Percentiles rank a stretch among this genome's conserved stretches.
phyloP scores from a whole-genome alignment of 2,797 vertebrate genomes.

The Lepilemur septentrionalis region DNA sequence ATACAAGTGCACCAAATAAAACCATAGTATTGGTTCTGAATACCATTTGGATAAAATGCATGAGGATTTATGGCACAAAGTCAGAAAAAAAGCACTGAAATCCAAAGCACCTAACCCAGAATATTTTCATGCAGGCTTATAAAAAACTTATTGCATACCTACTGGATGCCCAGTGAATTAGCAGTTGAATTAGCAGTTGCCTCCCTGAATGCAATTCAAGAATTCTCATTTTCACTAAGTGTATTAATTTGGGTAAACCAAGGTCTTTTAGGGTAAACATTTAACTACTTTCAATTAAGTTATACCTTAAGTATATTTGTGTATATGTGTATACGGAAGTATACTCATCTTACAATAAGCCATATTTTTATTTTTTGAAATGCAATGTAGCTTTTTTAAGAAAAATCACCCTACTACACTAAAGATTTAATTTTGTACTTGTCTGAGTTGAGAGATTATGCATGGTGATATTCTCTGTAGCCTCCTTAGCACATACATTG shows the following conservation, averaged over 20 bases:
- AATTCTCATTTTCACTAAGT: neutral
- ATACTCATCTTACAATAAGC: neutral
- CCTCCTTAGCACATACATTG: neutral
- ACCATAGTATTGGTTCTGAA: neutral
- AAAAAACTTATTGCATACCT: neutral
- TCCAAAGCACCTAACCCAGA: no score
- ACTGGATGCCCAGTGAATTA: neutral
- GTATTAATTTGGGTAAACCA: neutral
- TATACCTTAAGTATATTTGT: neutral
- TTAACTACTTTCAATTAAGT: neutral
- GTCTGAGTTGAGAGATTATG: neutral
- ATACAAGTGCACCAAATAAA: neutral
- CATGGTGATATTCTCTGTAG: fast-evolving
- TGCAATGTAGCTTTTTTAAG: neutral
- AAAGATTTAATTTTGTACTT: neutral
- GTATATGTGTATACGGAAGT: fast-evolving
- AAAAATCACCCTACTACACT: neutral
- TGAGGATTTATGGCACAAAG: neutral
- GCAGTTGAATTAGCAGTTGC: neutral
- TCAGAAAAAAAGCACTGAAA: neutral
- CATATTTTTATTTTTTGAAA: neutral
- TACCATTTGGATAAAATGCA: neutral
- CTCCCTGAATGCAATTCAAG: neutral
- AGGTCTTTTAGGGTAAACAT: neutral
- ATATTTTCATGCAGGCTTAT: neutral